phyloP scores from a whole-genome alignment of 2,888 invertebrate species.

The Parelbella ahira region DNA sequence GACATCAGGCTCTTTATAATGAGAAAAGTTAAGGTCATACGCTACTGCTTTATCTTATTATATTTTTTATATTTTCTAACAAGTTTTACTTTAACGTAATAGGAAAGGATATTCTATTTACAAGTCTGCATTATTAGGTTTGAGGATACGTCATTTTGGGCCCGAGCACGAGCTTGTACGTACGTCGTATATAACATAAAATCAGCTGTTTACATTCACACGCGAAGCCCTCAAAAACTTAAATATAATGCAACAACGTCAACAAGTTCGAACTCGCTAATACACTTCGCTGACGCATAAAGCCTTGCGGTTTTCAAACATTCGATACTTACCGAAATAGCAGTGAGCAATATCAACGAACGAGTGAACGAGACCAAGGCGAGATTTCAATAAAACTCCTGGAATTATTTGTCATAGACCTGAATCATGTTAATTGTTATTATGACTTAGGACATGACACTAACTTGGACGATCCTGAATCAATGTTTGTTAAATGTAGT shows the following conservation, averaged over 20 bases:
- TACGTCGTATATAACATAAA: too few relatives aligned
- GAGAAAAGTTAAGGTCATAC: too few relatives aligned
- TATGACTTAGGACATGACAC: slow-evolving; percentile 11
- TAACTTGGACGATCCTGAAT: slow-evolving; percentile 6
- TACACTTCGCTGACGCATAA: slow-evolving; percentile 36
- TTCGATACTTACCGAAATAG: slow-evolving; percentile 24
- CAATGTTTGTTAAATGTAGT: neutral
- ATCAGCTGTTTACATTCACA: too few relatives aligned
- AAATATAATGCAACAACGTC: slow-evolving; percentile 10
- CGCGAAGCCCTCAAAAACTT: neutral
- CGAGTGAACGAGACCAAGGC: slow-evolving; percentile 43
- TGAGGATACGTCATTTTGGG: too few relatives aligned
- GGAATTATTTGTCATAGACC: slow-evolving; percentile 31
- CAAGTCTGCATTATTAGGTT: too few relatives aligned
- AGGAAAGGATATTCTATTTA: too few relatives aligned
- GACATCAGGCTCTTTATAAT: too few relatives aligned
- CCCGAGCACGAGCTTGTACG: too few relatives aligned
- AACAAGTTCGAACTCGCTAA: slow-evolving; percentile 33
- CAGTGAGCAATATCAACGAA: slow-evolving; percentile 23
- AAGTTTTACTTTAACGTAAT: too few relatives aligned
- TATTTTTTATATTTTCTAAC: too few relatives aligned
- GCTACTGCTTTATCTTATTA: too few relatives aligned
- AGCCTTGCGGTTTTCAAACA: slow-evolving; percentile 38
- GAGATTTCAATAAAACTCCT: slow-evolving; percentile 33
- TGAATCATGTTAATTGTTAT: slow-evolving; percentile 22